phyloP scores from a whole-genome alignment of 1,140 invertebrate species.

The Pentalonia nigronervosa region DNA sequence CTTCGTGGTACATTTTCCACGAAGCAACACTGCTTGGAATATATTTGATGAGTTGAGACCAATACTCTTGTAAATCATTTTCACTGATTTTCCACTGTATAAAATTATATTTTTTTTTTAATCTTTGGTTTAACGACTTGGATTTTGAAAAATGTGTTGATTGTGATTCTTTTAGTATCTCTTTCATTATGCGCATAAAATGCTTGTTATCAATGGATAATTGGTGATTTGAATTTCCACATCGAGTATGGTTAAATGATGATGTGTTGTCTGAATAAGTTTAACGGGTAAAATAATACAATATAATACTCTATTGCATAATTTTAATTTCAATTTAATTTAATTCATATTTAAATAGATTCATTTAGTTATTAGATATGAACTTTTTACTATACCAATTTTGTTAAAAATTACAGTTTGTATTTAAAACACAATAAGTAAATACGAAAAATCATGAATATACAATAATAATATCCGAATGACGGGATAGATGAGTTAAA shows the following conservation, averaged over 20 bases:
- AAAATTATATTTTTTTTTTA: background rate
- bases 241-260: background rate
- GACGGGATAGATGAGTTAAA: too few species aligned
- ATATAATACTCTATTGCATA: background rate
- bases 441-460: background rate
- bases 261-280: background rate
- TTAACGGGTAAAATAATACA: background rate
- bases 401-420: background rate
- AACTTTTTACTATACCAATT: background rate
- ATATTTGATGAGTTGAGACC: background rate
- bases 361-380: background rate
- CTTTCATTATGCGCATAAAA: background rate
- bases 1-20: background rate
- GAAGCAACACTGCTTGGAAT: background rate
- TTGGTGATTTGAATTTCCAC: background rate
- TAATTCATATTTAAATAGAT: background rate
- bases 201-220: background rate
- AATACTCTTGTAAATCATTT: slow-evolving; percentile 24
- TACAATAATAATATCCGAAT: too few species aligned
- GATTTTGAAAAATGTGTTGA: background rate
- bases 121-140: background rate
- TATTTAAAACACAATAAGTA: background rate
- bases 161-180: background rate
- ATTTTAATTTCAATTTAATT: background rate
- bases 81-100: slow-evolving; percentile 11